phyloP scores from a whole-genome alignment of 1,140 invertebrate species.

The Neelides sp. region DNA sequence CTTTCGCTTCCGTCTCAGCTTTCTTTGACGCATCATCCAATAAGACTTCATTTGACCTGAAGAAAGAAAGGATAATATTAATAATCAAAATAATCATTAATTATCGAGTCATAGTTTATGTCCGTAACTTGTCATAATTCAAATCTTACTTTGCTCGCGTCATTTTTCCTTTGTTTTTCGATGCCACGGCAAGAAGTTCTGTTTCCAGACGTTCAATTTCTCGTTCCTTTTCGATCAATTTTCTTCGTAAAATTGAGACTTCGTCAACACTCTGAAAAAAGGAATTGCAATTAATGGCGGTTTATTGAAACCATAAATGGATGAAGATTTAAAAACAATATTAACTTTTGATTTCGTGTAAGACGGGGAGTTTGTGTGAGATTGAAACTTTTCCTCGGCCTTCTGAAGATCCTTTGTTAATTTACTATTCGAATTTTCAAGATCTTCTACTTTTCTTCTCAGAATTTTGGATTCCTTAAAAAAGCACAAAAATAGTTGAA shows the following conservation, averaged over 20 bases:
- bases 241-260: constrained; percentile 55
- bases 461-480: constrained; percentile 62
- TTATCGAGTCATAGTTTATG: not conserved
- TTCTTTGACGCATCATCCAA: constrained; percentile 40
- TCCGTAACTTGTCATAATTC: not conserved
- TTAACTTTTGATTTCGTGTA: constrained; percentile 30
- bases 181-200: constrained; percentile 50
- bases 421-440: constrained; percentile 64
- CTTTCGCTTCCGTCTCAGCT: constrained; percentile 40
- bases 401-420: constrained; percentile 61
- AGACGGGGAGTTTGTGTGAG: constrained; percentile 14
- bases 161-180: constrained; percentile 47
- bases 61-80: not conserved
- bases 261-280: constrained; percentile 44
- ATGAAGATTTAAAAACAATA: not conserved
- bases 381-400: constrained; percentile 51
- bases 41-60: not conserved
- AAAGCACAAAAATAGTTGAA: not conserved
- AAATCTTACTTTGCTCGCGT: constrained; percentile 14
- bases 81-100: too few species aligned
- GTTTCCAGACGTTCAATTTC: constrained; percentile 60
- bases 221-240: constrained; percentile 68
- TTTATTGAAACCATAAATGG: constrained; percentile 3
- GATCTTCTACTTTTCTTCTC: constrained; percentile 65
- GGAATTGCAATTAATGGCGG: not conserved